Percentiles rank a stretch among this genome's conserved stretches.
Conservation (phyloP, 2,888 invertebrate genomes). For the Esperia sulphurella region DNA sequence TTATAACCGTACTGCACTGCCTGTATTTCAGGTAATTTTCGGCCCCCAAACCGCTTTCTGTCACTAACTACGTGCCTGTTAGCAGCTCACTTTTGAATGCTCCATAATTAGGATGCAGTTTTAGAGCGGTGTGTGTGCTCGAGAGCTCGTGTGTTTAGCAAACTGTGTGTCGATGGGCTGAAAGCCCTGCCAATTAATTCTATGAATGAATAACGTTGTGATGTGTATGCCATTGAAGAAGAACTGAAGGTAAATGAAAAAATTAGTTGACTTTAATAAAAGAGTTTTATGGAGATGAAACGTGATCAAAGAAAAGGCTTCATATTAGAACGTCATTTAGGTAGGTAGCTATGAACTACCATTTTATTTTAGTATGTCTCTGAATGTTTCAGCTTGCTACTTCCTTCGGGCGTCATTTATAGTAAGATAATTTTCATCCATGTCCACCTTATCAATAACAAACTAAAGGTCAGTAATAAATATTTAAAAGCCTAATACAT, state of each 20-base stretch:
- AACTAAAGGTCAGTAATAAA: too few relatives aligned
- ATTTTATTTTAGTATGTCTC: too few relatives aligned
- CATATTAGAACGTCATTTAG: too few relatives aligned
- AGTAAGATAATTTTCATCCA: too few relatives aligned
- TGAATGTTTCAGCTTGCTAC: too few relatives aligned
- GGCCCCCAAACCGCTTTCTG: slow-evolving; percentile 44
- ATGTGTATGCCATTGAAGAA: slow-evolving; percentile 13
- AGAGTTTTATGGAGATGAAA: neutral
- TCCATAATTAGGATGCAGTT: slow-evolving; percentile 67
- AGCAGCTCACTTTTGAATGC: slow-evolving; percentile 57
- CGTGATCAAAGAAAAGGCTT: neutral
- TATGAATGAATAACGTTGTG: slow-evolving; percentile 41
- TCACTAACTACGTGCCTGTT: slow-evolving; percentile 57
- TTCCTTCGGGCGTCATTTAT: too few relatives aligned
- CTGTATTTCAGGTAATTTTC: slow-evolving; percentile 32
- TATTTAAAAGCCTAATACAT: too few relatives aligned
- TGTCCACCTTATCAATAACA: too few relatives aligned
- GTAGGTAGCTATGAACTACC: too few relatives aligned
- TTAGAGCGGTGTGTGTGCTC: slow-evolving; percentile 40
- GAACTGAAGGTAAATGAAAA: slow-evolving; percentile 14
- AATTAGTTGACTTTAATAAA: slow-evolving; percentile 16
- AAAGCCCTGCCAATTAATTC: slow-evolving; percentile 50
- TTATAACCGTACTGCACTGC: too few relatives aligned
- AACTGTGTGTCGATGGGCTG: slow-evolving; percentile 54
- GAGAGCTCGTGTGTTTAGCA: slow-evolving; percentile 49